Conservation (phyloP, 1,140 invertebrate species). For the Triops cancriformis region DNA sequence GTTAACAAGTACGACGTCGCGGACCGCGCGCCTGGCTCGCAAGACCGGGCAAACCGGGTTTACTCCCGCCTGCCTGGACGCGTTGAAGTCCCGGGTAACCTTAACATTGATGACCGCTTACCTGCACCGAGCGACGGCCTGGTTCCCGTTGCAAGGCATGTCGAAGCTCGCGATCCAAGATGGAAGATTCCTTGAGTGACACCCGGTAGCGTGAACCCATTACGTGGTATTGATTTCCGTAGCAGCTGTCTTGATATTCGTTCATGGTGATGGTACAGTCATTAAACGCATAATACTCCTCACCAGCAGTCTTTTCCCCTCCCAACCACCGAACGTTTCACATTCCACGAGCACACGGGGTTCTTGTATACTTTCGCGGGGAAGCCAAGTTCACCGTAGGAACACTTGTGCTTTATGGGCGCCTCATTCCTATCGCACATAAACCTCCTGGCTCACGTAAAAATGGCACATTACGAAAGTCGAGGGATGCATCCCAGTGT, state of each 20-base stretch:
- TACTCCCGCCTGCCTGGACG: too few relatives aligned
- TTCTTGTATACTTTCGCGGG: not conserved
- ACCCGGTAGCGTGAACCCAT: slow-evolving; percentile 15
- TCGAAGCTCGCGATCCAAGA: slow-evolving; percentile 15
- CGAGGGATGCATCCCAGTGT: not conserved
- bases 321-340: not conserved
- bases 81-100: too few relatives aligned
- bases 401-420: not conserved
- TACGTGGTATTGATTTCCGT: not conserved
- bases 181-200: slow-evolving; percentile 1
- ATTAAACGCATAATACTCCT: not conserved
- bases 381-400: not conserved
- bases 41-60: too few relatives aligned
- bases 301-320: not conserved
- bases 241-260: not conserved
- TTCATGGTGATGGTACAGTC: not conserved
- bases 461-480: not conserved
- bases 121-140: slow-evolving; percentile 11
- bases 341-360: not conserved
- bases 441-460: not conserved
- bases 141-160: slow-evolving; percentile 18
- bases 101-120: not conserved
- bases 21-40: too few relatives aligned
- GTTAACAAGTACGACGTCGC: too few relatives aligned
- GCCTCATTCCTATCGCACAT: not conserved